Evolutionary conservation across 2,888 invertebrate species (phyloP), one percentile per base, ranked within the genome.

Genomic region (Rhingia campestris): DNA sequence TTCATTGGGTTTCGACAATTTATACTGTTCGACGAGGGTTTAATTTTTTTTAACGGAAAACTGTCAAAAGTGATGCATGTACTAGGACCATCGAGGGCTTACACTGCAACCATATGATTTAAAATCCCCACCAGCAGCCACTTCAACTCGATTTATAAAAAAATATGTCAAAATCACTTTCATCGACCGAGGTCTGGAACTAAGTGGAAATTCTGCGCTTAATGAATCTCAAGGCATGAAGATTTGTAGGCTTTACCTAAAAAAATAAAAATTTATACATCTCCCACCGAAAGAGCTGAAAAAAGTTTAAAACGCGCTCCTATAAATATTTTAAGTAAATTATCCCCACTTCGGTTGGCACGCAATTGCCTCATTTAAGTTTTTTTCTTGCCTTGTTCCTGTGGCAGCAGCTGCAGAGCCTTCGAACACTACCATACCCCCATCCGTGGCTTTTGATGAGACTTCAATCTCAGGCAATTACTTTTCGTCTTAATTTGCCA

Each of bases 391-490:
- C 12, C 39, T 41, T 67, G 41, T 22, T 43, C 22, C 37, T 41
- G 53, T 58, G 30, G 47, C 37, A 41, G 35, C 14, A 32, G 30
- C 4, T 32, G 3, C 14, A 59, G 33, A 3, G 66, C 33, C 53
- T 53, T n/a, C 7, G 64, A 37, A 33, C 10, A 61, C 37, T 45
- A n/a, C n/a, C 33, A n/a, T 5, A 4, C 49, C 10, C 30, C 30
- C 30, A 22, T n/a, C 39, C 47, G 59, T 79, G 74, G 74, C 80
- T 84, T 49, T 84, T 84, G 80, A 84, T 84, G 84, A 80, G 84
- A 84, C 84, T 82, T 84, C 84, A 84, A 84, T 84, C 84, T 84
- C 84, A 66, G 79, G 80, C 84, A 84, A 84, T 84, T 84, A 84
- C 84, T 84, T 82, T 84, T 63, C 59, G 59, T 84, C 84, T 84